Evolutionary conservation across 2,888 invertebrate species (phyloP), one percentile per base, ranked within the genome.

Genomic region (Mactromeris polynyma): DNA sequence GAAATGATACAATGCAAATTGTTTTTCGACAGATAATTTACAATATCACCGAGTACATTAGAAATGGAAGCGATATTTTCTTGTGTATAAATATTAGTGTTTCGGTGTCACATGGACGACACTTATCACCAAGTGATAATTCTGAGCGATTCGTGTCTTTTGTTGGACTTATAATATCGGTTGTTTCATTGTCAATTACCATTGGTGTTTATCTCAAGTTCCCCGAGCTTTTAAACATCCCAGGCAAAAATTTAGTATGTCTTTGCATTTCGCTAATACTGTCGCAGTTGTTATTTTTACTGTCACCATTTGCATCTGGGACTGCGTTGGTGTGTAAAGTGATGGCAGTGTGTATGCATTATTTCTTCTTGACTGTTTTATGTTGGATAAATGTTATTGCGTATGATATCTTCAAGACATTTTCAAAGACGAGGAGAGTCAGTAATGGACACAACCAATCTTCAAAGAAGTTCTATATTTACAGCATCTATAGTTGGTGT

Each of bases 161-260:
- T 78, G 97, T 98, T 93, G 98, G 98, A 79, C 97, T 98, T 11
- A 97, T 98, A 17, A 97, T 97, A 14, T 97, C 97, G 0, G 95
- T 97, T 78, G 92, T 97, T 51, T 97, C 97, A 91, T 95, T 97
- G 7, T 86, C 97, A 36, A 91, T 97, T 9, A 97, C 97, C 90
- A 95, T 97, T 26, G 90, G 96, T 7, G 97, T 97, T 0, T 97
- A 97, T 93, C 92, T 96, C 40, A 88, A 97, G 31, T 96, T 97
- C 26, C 9, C 69, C 9, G 73, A 73, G 31, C 26, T 83, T n/a
- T 58, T 64, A 11, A 97, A 97, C 93, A 95, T 97, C 54, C 97
- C 97, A 4, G 97, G 97, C n/a, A 97, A 97, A 93, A 97, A 97
- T 92, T 93, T 97, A 78, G 97, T 97, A n/a, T 97, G 97, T 31